A percentile compares a stretch with the other conserved stretches of the same genome.
Evolutionary conservation across 2,888 invertebrate species (phyloP).

Genomic region (Ischnus inquisitorius): DNA sequence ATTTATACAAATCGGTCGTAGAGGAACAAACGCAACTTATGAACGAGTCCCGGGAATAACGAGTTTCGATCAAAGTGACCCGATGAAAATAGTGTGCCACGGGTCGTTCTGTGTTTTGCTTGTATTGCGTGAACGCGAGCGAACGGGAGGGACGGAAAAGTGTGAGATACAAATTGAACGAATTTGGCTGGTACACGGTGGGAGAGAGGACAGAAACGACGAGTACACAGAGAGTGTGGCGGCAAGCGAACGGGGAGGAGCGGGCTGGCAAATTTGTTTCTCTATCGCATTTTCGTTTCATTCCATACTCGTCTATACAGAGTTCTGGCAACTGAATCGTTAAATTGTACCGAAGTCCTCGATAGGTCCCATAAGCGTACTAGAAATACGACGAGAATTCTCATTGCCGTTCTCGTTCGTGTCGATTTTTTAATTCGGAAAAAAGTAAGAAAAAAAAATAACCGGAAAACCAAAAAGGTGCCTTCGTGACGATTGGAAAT

Average conservation of each 20-base stretch:
- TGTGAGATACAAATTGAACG: conserved; percentile 59
- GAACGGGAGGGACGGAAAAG: neutral
- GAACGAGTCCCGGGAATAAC: conserved; percentile 22
- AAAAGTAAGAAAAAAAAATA: neutral
- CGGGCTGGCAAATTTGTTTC: conserved; percentile 55
- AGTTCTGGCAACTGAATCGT: conserved; percentile 16
- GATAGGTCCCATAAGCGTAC: conserved; percentile 5
- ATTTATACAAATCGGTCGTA: conserved; percentile 33
- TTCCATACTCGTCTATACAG: conserved; percentile 31
- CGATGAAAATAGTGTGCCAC: conserved; percentile 21
- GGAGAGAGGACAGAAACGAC: conserved; percentile 15
- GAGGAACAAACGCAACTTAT: conserved; percentile 26
- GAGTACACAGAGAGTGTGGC: conserved; percentile 23
- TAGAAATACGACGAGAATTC: neutral
- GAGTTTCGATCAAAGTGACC: conserved; percentile 42
- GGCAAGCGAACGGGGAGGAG: conserved; percentile 27
- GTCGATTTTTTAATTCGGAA: neutral
- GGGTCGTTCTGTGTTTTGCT: conserved; percentile 15
- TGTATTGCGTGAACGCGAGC: neutral
- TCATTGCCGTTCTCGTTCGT: conserved; percentile 5
- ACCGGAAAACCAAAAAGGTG: neutral
- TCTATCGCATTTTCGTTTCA: conserved; percentile 45
- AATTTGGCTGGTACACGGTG: conserved; percentile 42
- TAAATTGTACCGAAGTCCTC: conserved; percentile 32
- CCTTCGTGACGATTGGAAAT: neutral